Evolutionary conservation across 1,140 invertebrate genomes (phyloP), one percentile per base, ranked within the genome.

Genomic region (Centruroides sculpturatus): DNA sequence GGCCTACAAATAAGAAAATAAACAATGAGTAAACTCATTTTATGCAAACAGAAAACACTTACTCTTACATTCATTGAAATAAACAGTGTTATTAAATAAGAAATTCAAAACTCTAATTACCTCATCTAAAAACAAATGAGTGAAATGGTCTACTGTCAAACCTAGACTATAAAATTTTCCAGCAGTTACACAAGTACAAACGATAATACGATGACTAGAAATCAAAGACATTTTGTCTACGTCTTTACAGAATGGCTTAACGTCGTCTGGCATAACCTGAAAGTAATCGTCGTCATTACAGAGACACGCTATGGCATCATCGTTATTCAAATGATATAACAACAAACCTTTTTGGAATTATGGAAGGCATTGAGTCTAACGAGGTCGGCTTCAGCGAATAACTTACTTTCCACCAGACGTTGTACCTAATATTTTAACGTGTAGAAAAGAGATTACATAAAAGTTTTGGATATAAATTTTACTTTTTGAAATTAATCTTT

Each of bases 81-180:
- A 23, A 23, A 1, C 23, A 23, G 1, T 23, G 23, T 23, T 2
- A 2, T 23, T 23, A 23, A 23, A 23, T 23, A 23, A 23, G 23
- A 23, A 23, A 23, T 23, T 1, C 23, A 23, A 23, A 23, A 23
- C 23, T 2, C 23, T 0, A 23, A 23, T 41, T 41, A 41, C 41
- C 77, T 97, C 92, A 71, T 97, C 92, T 54, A 95, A 77, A 71
- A 95, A 80, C 0, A 91, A 76, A 70, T 95, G 90, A 3, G 86
- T 87, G 70, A 93, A 93, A 75, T 92, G 86, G 10, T 83, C 83
- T 57, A 73, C 66, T 0, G 81, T 80, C 56, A 89, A 79, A 75
- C 81, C 76, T 80, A 76, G 79, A 49, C 78, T 79, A 62, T 83
- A 79, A 4, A 95, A 72, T 47, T 78, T 71, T 1, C 87, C 88